Evolutionary conservation across 1,140 invertebrate genomes (phyloP).

Genomic region (Lasioglossum baleicum): DNA sequence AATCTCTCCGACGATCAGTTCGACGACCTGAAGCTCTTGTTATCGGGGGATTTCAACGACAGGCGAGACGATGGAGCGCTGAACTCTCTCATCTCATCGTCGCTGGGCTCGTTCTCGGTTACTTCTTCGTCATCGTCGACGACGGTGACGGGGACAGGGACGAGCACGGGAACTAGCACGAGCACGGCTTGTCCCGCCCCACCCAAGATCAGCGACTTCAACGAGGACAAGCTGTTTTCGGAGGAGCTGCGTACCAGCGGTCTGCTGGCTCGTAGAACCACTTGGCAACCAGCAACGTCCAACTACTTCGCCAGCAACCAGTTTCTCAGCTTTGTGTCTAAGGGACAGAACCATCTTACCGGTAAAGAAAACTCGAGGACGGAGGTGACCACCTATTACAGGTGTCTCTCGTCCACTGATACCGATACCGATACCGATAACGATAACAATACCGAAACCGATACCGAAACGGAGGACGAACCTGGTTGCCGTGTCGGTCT

Average conservation of each 20-base stretch:
- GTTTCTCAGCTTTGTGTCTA: conserved; percentile 72
- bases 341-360: conserved; percentile 36
- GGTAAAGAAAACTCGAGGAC: conserved; percentile 40
- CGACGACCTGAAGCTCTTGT: conserved; percentile 73
- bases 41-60: conserved; percentile 76
- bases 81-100: conserved; percentile 60
- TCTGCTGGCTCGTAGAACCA: conserved; percentile 56
- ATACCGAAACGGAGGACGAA: conserved; percentile 66
- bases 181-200: conserved; percentile 54
- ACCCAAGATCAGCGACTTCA: conserved; percentile 77
- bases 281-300: conserved; percentile 49
- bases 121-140: conserved; percentile 69
- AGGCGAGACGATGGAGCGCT: conserved; percentile 50
- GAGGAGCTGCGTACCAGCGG: conserved; percentile 66
- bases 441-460: conserved; percentile 40
- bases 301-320: conserved; percentile 76
- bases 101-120: conserved; percentile 68
- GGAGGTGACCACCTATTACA: conserved; percentile 48
- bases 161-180: neutral
- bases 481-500: neutral
- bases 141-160: neutral
- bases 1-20: conserved; percentile 75
- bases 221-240: conserved; percentile 77
- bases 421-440: too few species aligned
- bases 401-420: conserved; percentile 69